Percentiles rank a stretch among this genome's conserved stretches.
Evolutionary conservation across 2,888 invertebrate species (phyloP).

Genomic region (Criorhina ranunculi): DNA sequence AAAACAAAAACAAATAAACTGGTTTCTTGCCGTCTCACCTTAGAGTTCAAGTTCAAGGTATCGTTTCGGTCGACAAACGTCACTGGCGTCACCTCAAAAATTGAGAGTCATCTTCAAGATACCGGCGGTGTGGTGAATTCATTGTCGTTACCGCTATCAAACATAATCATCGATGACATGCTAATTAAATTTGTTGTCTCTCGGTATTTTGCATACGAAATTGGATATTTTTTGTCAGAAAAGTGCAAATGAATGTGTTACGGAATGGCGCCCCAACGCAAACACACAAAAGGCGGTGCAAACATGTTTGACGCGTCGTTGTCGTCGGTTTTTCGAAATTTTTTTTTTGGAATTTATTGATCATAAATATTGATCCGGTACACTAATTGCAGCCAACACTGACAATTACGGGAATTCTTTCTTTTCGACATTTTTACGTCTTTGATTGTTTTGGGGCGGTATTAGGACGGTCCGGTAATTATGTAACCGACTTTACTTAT

Average conservation of each 20-base stretch:
- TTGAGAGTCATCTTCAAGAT: constrained; percentile 23
- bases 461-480: constrained; percentile 34
- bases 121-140: not conserved
- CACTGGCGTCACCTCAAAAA: constrained; percentile 25
- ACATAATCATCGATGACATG: constrained; percentile 67
- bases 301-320: constrained; percentile 59
- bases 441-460: constrained; percentile 49
- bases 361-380: constrained; percentile 62
- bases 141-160: constrained; percentile 27
- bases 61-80: constrained; percentile 34
- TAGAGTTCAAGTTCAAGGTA: constrained; percentile 63
- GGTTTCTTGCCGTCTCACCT: not conserved
- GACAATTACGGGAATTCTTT: constrained; percentile 22
- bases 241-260: constrained; percentile 59
- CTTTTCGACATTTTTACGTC: constrained; percentile 25
- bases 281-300: constrained; percentile 65
- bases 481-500: constrained; percentile 4
- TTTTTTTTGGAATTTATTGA: constrained; percentile 54
- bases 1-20: constrained; percentile 1
- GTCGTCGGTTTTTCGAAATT: constrained; percentile 27
- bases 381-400: constrained; percentile 63
- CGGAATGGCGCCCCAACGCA: constrained; percentile 66
- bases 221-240: constrained; percentile 54
- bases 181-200: constrained; percentile 58
- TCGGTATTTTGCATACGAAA: constrained; percentile 37